Evolutionary conservation across 1,140 invertebrate species (phyloP).

Genomic region (Sinella curviseta): DNA sequence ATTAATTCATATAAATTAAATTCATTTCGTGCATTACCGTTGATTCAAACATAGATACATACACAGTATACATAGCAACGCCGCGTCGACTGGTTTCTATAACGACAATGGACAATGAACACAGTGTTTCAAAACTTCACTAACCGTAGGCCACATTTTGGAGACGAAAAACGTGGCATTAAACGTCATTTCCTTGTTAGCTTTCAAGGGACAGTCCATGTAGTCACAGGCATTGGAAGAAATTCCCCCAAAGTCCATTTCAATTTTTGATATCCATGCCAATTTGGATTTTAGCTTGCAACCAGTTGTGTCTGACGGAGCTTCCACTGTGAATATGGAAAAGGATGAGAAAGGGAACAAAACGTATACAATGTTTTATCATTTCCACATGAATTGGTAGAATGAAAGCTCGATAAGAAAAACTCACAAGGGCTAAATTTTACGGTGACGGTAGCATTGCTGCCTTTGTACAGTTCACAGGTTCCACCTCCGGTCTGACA

Average conservation of each 20-base stretch:
- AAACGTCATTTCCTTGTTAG: slow-evolving; percentile 55
- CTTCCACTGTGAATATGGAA: background rate
- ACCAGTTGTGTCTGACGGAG: background rate
- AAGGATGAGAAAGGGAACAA: background rate
- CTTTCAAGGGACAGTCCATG: slow-evolving; percentile 57
- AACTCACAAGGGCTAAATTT: slow-evolving; percentile 61
- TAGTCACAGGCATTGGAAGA: slow-evolving; percentile 58
- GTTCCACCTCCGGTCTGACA: slow-evolving; percentile 60
- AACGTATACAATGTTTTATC: background rate
- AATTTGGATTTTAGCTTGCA: slow-evolving; percentile 18
- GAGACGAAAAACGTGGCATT: slow-evolving; percentile 51
- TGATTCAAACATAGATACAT: too few relatives aligned
- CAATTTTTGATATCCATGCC: slow-evolving; percentile 31
- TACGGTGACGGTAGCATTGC: slow-evolving; percentile 58
- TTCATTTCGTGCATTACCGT: too few relatives aligned
- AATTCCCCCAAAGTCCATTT: slow-evolving; percentile 60
- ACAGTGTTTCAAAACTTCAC: too few relatives aligned
- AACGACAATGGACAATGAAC: too few relatives aligned
- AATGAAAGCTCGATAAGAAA: background rate
- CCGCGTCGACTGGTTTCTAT: background rate
- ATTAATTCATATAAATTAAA: too few relatives aligned
- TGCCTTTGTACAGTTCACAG: slow-evolving; percentile 60
- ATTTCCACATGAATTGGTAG: background rate
- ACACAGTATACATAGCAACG: too few relatives aligned
- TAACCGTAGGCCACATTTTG: slow-evolving; percentile 28